Conservation (phyloP, 2,113 vertebrate species). For the Telmatochromis brichardi region DNA sequence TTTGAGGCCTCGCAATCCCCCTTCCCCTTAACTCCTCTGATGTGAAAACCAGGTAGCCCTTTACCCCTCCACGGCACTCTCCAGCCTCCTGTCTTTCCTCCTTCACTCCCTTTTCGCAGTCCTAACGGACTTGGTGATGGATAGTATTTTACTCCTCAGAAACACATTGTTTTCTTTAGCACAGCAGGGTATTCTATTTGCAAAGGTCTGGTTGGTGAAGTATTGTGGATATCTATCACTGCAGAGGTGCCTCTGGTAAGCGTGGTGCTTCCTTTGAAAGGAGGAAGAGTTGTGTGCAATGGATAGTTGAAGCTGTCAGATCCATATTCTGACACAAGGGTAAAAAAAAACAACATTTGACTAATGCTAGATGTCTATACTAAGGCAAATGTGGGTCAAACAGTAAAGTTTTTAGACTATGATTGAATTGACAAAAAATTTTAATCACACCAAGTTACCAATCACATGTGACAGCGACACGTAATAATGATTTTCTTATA, state of each 20-base stretch:
- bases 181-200: conserved; percentile 99
- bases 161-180: conserved; percentile 99
- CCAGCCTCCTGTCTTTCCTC: conserved; percentile 45
- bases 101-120: conserved; percentile 37
- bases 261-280: conserved; percentile 42
- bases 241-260: conserved; percentile 77
- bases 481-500: neutral
- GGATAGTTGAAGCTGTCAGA: conserved; percentile 20
- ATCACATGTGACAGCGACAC: neutral
- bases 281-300: conserved; percentile 42
- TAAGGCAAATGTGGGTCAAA: neutral
- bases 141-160: conserved; percentile 94
- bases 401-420: neutral
- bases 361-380: neutral
- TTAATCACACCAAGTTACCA: neutral
- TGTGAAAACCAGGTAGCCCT: conserved; percentile 90
- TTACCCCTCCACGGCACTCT: conserved; percentile 21
- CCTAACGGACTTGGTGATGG: conserved; percentile 89
- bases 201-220: conserved; percentile 85
- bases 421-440: neutral
- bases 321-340: neutral
- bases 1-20: conserved; percentile 66
- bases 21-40: conserved; percentile 66
- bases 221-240: conserved; percentile 91
- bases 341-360: neutral